A percentile compares a stretch with the other conserved stretches of the same genome.
These are phyloP conservation scores for Pseudococcus longispinus DNA, from an alignment of 2,888 invertebrate species.

Conservation along the genomic window DNA sequence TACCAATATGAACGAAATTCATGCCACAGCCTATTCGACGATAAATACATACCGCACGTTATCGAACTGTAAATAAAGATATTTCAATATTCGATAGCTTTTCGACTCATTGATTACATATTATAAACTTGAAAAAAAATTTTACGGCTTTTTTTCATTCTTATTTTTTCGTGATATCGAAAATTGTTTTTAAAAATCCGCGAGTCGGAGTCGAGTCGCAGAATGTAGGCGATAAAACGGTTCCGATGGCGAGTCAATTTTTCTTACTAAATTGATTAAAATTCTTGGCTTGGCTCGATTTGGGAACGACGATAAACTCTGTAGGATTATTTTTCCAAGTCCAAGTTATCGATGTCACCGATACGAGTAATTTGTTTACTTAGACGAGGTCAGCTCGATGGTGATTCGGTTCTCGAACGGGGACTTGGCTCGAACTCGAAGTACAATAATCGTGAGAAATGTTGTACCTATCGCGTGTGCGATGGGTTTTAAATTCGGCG, in stretches of 20 bases:
- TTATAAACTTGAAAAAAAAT: not conserved
- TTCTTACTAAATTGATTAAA: not conserved
- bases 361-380: not conserved
- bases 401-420: not conserved
- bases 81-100: not conserved
- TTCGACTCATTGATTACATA: not conserved
- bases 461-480: not conserved
- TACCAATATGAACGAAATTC: not conserved
- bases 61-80: constrained; percentile 17
- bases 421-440: not conserved
- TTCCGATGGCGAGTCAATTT: not conserved
- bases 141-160: not conserved
- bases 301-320: not conserved
- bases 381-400: not conserved
- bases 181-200: not conserved
- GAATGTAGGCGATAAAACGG: not conserved
- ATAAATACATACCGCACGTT: not conserved
- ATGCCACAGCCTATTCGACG: not conserved
- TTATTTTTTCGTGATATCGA: not conserved
- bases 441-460: not conserved
- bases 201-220: not conserved
- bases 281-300: constrained; percentile 19
- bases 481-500: not conserved
- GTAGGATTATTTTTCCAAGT: not conserved
- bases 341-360: not conserved